A percentile compares a stretch with the other conserved stretches of the same genome.
These are phyloP conservation scores for Varanus komodoensis DNA, from an alignment of 2,113 vertebrate genomes.

Conservation along the genomic window DNA sequence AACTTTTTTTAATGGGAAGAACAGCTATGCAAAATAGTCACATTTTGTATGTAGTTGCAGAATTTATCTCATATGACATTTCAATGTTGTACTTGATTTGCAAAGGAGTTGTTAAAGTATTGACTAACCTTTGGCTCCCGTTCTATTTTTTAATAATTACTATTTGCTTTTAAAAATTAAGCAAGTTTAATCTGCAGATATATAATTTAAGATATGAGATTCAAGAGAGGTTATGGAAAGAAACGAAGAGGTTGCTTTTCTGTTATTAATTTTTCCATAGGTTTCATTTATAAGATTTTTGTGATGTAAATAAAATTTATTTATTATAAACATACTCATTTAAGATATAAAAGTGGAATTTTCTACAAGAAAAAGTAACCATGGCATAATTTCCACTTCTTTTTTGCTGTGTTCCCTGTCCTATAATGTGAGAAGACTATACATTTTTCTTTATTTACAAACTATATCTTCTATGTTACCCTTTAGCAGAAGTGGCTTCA, in stretches of 20 bases:
- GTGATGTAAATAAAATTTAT: background rate
- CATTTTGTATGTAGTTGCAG: constrained; percentile 45
- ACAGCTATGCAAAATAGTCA: constrained; percentile 59
- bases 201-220: background rate
- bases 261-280: background rate
- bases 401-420: background rate
- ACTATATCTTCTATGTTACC: background rate
- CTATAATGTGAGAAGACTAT: background rate
- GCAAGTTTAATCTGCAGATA: background rate
- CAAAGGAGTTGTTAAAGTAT: background rate
- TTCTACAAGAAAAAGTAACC: background rate
- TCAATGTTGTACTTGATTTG: background rate
- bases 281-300: background rate
- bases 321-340: background rate
- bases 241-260: background rate
- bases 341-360: background rate
- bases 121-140: too few relatives aligned
- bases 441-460: background rate
- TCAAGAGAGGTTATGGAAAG: background rate
- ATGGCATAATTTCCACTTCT: background rate
- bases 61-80: background rate
- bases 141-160: too few relatives aligned
- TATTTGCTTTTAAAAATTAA: background rate
- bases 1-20: constrained; percentile 41
- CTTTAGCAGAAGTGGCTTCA: background rate